Evolutionary conservation across 1,140 invertebrate genomes (phyloP), one percentile per base, ranked within the genome.

Genomic region (Diploscapter pachys): DNA sequence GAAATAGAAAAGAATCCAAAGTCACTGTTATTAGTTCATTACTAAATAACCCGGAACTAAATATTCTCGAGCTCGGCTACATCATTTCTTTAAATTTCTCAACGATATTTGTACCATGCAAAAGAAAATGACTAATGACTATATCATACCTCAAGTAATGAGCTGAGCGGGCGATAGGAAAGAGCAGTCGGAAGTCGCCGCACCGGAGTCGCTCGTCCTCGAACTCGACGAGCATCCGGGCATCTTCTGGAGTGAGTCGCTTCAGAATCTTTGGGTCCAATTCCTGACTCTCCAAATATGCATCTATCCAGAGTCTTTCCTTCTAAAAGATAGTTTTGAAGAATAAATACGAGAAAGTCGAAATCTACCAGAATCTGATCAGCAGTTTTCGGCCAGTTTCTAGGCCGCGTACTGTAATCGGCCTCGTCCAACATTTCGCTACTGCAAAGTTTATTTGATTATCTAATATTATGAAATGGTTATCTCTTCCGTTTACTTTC

Each of bases 151-250:
- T 31, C 31, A 31, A 31, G 1, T 31, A 31, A 31, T 31, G 88
- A 83, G 92, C 87, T 6, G 91, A 91, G 3, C 94, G 92, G 55
- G 90, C 89, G 49, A 92, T 91, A 31, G 94, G 95, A 87, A 95
- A 96, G 81, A 97, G 93, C 50, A 94, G 87, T 52, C 95, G 92
- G 87, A 93, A 97, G 67, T 93, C 93, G 13, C 93, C 93, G 53
- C 92, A 88, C 9, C 57, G 57, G 57, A 11, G 57, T 11, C 9
- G 92, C 86, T 97, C 93, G 50, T 92, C 91, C 75, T 90, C 90
- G 11, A 91, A 90, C 66, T 91, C 90, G 9, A 91, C 88, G 50
- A 96, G 87, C 63, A 94, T 90, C 71, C 92, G 89, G 83, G 81
- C 63, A 68, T 95, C 93, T 82, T 74, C 73, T 8, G 73, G 95